Percentiles rank a stretch among this genome's conserved stretches.
Evolutionary conservation across 2,113 vertebrate species (phyloP).

Genomic region (Brachyhypopomus occidentalis): DNA sequence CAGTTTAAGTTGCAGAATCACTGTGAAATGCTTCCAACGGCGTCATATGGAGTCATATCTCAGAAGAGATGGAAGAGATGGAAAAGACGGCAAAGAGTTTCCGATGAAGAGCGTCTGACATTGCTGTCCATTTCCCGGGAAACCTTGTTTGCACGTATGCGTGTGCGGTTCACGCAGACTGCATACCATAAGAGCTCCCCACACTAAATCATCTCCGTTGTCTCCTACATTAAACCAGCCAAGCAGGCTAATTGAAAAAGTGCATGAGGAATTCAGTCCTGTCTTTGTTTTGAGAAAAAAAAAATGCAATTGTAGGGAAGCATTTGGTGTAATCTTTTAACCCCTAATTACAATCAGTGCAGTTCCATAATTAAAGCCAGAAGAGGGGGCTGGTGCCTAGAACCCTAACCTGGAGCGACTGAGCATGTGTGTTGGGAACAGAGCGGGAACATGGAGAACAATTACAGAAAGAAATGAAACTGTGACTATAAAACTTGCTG

Average conservation of each 20-base stretch:
- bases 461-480: constrained; percentile 41
- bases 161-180: constrained; percentile 34
- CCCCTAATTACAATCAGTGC: constrained; percentile 72
- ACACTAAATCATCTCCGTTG: constrained; percentile 22
- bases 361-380: constrained; percentile 68
- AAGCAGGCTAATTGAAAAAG: constrained; percentile 68
- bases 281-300: constrained; percentile 56
- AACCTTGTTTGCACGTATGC: constrained; percentile 38
- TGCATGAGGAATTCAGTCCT: constrained; percentile 61
- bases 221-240: constrained; percentile 48
- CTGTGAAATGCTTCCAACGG: background rate
- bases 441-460: constrained; percentile 16
- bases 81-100: background rate
- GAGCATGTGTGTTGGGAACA: constrained; percentile 1
- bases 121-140: background rate
- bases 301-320: constrained; percentile 71
- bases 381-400: constrained; percentile 51
- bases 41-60: background rate
- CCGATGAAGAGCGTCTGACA: background rate
- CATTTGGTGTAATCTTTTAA: constrained; percentile 66
- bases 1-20: no score
- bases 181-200: constrained; percentile 37
- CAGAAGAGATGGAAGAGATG: background rate
- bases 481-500: constrained; percentile 13
- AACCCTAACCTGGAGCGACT: constrained; percentile 36